phyloP scores from a whole-genome alignment of 2,888 invertebrate species.

The Diarsia brunnea region DNA sequence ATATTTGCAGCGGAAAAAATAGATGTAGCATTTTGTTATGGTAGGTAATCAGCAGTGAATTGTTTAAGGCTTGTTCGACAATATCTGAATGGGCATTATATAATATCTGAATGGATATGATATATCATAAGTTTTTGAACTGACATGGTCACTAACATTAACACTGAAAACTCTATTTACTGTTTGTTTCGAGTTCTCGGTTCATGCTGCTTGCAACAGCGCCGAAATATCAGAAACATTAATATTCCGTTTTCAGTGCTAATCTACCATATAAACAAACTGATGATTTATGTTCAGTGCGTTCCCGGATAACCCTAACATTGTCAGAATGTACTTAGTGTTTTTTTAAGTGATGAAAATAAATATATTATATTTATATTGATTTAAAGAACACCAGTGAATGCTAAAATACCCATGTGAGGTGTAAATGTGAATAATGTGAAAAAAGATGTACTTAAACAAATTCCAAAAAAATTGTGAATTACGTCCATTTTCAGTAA shows the following conservation, averaged over 20 bases:
- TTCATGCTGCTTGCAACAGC: no score
- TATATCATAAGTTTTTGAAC: no score
- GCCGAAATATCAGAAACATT: no score
- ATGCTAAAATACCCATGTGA: neutral
- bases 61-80: neutral
- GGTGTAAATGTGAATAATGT: constrained; percentile 12
- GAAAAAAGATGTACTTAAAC: neutral
- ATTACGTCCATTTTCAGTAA: neutral
- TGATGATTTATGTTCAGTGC: neutral
- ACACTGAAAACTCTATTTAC: no score
- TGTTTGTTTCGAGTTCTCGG: no score
- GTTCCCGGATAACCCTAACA: neutral
- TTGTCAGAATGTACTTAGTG: neutral
- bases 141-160: no score
- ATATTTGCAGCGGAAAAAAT: constrained; percentile 19
- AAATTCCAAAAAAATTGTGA: constrained; percentile 24
- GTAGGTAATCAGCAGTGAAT: constrained; percentile 16
- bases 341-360: neutral
- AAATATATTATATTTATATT: neutral
- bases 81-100: neutral
- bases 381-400: constrained; percentile 1
- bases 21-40: constrained; percentile 33
- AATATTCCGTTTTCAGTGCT: no score
- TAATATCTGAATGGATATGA: neutral
- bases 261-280: neutral